Base-by-base conservation (phyloP, 2,113 vertebrate species). In the Beaufortia kweichowensis region DNA sequence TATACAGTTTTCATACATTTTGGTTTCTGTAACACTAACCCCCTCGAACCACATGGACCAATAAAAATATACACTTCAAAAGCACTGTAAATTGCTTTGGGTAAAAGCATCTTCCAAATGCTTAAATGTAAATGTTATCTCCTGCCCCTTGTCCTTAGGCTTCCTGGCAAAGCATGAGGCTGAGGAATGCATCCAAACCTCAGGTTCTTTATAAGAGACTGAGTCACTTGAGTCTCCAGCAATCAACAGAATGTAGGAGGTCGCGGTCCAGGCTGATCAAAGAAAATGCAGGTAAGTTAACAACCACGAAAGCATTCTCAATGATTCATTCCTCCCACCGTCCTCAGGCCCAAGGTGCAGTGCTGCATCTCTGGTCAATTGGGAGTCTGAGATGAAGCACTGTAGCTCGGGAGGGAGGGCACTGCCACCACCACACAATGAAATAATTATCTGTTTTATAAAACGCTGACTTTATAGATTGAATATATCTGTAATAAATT, bases 311-410 rank as follows among this genome's bases (percentile, higher is more conserved):
- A 43, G 35, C 10, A 26, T 31, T 8, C 6, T 23, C 8, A 9
- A 29, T 33, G 61, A 24, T 79, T 73, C 81, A 91, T 86, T 91
- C 94, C 89, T 92, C 90, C 86, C 79, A 69, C 82, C 91, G 88
- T 92, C 94, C 90, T 93, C 91, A 85, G 90, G 95, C 97, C 96
- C 94, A 89, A 86, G 97, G 97, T 99, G 97, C 97, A 99, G 96
- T 99, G 97, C 96, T 99, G 97, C 97, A 99, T 99, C 97, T 99
- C 97, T 98, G 97, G 97, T 99, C 96, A 99, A 92, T 92, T 96
- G 95, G 93, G 96, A 99, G 96, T 99, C 97, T 99, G 97, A 99
- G 97, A 99, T 99, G 97, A 99, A 99, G 97, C 97, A 99, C 97
- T 99, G 97, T 99, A 99, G 96, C 97, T 98, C 96, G 88, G 96